These are phyloP conservation scores for Delichon dasypus DNA, from an alignment of 2,797 vertebrate genomes.

Conservation along the genomic window DNA sequence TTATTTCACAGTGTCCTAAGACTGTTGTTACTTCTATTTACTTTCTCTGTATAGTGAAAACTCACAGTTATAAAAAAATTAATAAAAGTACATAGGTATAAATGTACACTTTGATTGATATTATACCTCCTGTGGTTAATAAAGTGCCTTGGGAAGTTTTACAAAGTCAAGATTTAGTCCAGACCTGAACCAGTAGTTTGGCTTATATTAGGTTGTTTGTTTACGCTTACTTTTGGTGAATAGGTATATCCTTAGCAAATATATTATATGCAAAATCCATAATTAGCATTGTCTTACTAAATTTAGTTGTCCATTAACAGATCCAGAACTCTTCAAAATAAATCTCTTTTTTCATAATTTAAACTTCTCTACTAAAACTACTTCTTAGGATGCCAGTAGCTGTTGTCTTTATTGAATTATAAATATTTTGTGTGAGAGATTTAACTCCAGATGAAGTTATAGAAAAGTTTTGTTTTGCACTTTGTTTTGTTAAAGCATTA, in stretches of 20 bases:
- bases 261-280: neutral
- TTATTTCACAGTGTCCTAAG: neutral
- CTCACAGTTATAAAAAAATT: neutral
- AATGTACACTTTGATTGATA: neutral
- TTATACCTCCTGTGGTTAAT: neutral
- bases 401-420: neutral
- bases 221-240: neutral
- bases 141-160: neutral
- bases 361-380: neutral
- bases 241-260: neutral
- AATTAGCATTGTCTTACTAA: neutral
- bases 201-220: neutral
- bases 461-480: neutral
- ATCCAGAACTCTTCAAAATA: neutral
- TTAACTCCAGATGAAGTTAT: neutral
- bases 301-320: neutral
- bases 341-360: neutral
- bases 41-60: neutral
- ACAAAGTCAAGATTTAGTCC: neutral
- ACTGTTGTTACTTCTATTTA: neutral
- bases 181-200: neutral
- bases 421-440: neutral
- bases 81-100: neutral
- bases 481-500: neutral
- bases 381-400: neutral